phyloP scores from a whole-genome alignment of 2,888 invertebrate genomes.

The Rhamnusium bicolor region DNA sequence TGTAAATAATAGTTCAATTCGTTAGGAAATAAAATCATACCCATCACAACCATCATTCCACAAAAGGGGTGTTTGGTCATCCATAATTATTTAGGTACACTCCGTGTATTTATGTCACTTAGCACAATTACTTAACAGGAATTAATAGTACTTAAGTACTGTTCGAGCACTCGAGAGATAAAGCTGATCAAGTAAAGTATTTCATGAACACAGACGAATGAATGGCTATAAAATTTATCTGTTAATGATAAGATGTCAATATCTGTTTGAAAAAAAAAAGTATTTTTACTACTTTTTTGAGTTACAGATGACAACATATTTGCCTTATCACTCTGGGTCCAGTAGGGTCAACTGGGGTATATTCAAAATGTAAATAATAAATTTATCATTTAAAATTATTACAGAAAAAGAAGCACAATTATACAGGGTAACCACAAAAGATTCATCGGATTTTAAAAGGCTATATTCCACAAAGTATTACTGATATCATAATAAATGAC shows the following conservation, averaged over 20 bases:
- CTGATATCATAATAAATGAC: no score
- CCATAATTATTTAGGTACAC: constrained; percentile 8
- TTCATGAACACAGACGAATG: neutral
- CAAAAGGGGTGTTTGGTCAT: constrained; percentile 20
- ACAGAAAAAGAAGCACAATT: no score
- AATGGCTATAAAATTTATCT: constrained; percentile 15
- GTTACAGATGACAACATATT: neutral
- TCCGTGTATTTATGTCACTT: neutral
- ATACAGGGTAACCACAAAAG: no score
- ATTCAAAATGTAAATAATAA: no score
- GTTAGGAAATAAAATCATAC: constrained; percentile 1
- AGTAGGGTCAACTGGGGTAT: no score
- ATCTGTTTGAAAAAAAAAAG: neutral
- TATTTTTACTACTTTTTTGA: neutral
- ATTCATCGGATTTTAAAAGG: no score
- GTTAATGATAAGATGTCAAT: constrained; percentile 21
- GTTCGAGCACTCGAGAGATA: neutral
- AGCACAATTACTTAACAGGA: neutral
- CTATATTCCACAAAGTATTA: no score
- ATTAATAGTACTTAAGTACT: no score
- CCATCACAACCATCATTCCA: neutral
- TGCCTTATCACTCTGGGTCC: neutral
- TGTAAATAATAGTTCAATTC: no score
- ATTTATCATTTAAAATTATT: no score
- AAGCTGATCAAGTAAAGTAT: neutral